These are phyloP conservation scores for Scatophagus argus DNA, from an alignment of 2,113 vertebrate genomes.

Conservation along the genomic window DNA sequence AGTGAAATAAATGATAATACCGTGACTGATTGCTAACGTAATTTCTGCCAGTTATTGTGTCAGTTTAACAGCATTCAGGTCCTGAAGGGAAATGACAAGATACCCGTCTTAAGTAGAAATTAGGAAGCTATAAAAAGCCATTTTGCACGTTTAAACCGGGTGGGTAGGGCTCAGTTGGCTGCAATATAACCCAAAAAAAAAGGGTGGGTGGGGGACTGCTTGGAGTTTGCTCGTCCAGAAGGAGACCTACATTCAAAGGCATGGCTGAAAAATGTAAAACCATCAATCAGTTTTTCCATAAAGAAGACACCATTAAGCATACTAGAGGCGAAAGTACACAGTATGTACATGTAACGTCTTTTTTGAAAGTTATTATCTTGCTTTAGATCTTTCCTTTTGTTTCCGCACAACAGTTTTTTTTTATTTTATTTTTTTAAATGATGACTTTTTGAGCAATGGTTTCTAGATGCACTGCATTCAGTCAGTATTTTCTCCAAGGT, in stretches of 20 bases:
- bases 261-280: constrained; percentile 32
- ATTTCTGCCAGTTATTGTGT: not conserved
- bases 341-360: not conserved
- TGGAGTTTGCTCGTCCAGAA: constrained; percentile 40
- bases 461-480: constrained; percentile 26
- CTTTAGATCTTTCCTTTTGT: constrained; percentile 19
- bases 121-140: constrained; percentile 21
- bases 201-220: constrained; percentile 32
- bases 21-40: not conserved
- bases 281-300: not conserved
- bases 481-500: constrained; percentile 26
- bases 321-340: not conserved
- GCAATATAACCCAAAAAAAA: not conserved
- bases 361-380: constrained; percentile 13
- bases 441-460: constrained; percentile 55
- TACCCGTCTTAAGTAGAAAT: constrained; percentile 4
- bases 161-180: not conserved
- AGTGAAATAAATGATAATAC: constrained; percentile 6
- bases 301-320: not conserved
- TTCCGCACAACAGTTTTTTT: not conserved
- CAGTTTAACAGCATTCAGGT: not conserved
- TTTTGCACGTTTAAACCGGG: constrained; percentile 20
- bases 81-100: not conserved
- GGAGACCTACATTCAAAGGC: not conserved
- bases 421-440: constrained; percentile 11